These are phyloP conservation scores for Linurgus olivaceus DNA, from an alignment of 2,797 vertebrate genomes.

Conservation along the genomic window DNA sequence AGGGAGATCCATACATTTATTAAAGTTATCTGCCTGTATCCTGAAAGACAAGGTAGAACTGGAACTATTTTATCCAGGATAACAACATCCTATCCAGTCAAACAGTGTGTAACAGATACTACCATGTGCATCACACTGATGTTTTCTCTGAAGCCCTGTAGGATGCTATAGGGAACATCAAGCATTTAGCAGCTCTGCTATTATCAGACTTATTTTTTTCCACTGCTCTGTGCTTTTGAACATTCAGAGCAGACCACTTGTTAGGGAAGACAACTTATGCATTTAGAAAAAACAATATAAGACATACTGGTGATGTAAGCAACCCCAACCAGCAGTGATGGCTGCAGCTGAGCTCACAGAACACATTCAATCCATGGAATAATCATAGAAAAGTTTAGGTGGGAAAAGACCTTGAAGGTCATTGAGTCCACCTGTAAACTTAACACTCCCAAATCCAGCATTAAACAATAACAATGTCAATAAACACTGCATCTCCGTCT, in stretches of 20 bases:
- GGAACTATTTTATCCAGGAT: background rate
- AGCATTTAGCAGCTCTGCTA: background rate
- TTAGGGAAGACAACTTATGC: background rate
- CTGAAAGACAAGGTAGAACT: background rate
- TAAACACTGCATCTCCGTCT: background rate
- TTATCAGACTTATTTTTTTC: background rate
- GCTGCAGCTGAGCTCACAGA: background rate
- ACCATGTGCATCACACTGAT: background rate
- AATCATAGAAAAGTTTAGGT: background rate
- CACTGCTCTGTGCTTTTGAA: background rate
- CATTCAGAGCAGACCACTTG: background rate
- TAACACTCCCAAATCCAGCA: background rate
- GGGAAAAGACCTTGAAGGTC: background rate
- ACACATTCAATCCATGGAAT: background rate
- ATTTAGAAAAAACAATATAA: background rate
- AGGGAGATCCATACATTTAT: background rate
- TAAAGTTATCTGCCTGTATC: background rate
- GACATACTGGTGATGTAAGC: background rate
- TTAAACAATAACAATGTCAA: background rate
- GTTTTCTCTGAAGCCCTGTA: background rate
- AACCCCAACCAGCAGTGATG: accelerated
- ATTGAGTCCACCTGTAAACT: background rate
- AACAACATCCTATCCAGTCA: background rate
- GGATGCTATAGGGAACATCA: background rate
- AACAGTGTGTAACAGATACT: background rate